A percentile compares a stretch with the other conserved stretches of the same genome.
Conservation (phyloP, 2,113 vertebrate genomes). For the Myrmecophaga tridactyla region DNA sequence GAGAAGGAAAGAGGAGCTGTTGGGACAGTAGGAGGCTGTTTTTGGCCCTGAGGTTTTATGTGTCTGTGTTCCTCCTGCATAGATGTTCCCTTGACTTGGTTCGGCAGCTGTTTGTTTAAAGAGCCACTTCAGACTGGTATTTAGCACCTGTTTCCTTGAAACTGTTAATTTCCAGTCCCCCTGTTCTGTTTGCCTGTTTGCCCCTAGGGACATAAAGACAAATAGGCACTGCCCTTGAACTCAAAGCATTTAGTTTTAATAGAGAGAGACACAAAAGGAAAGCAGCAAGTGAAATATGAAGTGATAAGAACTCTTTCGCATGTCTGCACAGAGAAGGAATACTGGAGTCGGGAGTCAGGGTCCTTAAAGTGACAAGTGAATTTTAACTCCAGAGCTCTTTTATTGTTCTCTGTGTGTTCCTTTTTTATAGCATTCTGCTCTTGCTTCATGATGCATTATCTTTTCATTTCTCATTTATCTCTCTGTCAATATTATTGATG, state of each 20-base stretch:
- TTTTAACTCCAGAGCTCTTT: not conserved
- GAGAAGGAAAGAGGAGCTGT: not conserved
- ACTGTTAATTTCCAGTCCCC: not conserved
- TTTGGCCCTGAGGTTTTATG: not conserved
- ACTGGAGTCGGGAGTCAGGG: not conserved
- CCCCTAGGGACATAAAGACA: not conserved
- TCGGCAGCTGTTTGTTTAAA: not conserved
- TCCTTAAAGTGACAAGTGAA: not conserved
- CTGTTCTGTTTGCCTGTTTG: not conserved
- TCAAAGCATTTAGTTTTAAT: constrained; percentile 20
- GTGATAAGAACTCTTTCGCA: not conserved
- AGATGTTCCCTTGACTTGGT: not conserved
- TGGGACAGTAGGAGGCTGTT: not conserved
- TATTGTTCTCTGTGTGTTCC: not conserved
- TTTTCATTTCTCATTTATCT: constrained; percentile 17
- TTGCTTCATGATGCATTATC: not conserved
- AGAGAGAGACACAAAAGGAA: not conserved
- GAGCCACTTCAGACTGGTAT: not conserved
- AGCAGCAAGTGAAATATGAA: not conserved
- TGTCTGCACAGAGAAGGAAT: not conserved
- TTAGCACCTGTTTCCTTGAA: constrained; percentile 15
- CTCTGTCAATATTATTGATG: not conserved
- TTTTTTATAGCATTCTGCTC: not conserved
- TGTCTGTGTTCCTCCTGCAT: not conserved
- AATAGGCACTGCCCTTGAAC: not conserved